Percentiles rank a stretch among this genome's conserved stretches.
phyloP scores from a whole-genome alignment of 2,888 invertebrate genomes.

The Cephus sareptanus region DNA sequence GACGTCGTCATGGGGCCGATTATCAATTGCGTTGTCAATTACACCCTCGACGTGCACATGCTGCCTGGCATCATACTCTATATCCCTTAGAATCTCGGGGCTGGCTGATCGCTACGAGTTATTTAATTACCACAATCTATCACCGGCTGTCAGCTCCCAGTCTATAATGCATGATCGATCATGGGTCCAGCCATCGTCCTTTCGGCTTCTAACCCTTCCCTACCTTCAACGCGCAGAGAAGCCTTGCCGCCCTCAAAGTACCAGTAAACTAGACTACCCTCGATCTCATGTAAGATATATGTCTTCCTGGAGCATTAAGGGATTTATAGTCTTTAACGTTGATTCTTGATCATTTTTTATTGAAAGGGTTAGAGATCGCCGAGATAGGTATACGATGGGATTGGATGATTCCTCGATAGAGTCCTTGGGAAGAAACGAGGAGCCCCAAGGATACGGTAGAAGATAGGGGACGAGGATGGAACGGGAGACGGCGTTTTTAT shows the following conservation, averaged over 20 bases:
- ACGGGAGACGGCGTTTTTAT: constrained; percentile 31
- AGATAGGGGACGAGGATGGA: neutral
- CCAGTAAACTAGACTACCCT: neutral
- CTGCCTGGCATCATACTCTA: constrained; percentile 30
- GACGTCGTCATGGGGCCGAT: constrained; percentile 32
- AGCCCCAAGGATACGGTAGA: neutral
- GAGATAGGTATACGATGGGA: neutral
- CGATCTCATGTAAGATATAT: neutral
- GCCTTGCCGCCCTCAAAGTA: neutral
- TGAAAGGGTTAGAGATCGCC: neutral
- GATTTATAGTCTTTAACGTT: neutral
- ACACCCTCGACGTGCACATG: constrained; percentile 52
- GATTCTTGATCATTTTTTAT: neutral
- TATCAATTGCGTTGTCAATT: constrained; percentile 63
- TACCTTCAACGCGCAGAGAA: neutral
- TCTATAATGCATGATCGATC: constrained; percentile 64
- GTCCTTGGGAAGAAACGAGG: neutral
- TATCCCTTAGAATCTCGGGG: constrained; percentile 43
- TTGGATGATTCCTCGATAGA: neutral
- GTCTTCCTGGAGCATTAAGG: neutral
- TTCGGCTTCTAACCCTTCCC: constrained; percentile 18
- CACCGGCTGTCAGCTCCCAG: constrained; percentile 58
- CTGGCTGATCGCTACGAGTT: constrained; percentile 57
- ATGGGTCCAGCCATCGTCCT: constrained; percentile 28
- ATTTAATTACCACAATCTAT: constrained; percentile 65